Percentiles rank a stretch among this genome's conserved stretches.
phyloP scores from a whole-genome alignment of 2,888 invertebrate genomes.

The Rhabditophanes sp. region DNA sequence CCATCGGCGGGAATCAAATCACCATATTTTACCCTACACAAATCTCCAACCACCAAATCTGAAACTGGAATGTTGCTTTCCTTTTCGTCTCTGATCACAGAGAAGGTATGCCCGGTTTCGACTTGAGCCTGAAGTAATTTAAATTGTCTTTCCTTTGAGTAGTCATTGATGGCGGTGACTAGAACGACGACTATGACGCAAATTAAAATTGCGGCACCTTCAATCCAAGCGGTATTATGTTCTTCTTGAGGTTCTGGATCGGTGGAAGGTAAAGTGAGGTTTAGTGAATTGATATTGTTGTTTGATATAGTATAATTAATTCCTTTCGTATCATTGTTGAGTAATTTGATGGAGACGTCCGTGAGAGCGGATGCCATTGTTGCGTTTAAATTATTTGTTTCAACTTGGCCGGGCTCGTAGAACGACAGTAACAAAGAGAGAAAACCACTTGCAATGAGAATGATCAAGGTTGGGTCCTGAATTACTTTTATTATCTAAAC shows the following conservation, averaged over 20 bases:
- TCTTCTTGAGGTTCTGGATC: conserved; percentile 28
- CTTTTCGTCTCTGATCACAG: conserved; percentile 78
- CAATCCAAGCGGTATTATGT: conserved; percentile 50
- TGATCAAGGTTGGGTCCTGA: conserved; percentile 41
- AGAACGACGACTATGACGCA: conserved; percentile 50
- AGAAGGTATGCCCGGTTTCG: conserved; percentile 96
- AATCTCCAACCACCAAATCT: conserved; percentile 93
- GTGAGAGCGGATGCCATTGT: no score
- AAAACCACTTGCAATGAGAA: conserved; percentile 35
- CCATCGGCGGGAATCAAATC: conserved; percentile 96
- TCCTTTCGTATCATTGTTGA: background rate
- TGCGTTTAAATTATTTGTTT: conserved; percentile 3
- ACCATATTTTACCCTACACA: conserved; percentile 63
- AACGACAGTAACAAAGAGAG: conserved; percentile 38
- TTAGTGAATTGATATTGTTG: no score
- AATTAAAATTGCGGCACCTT: conserved; percentile 49
- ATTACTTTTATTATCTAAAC: conserved; percentile 1
- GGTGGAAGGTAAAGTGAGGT: background rate
- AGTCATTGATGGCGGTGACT: conserved; percentile 51
- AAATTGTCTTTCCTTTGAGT: conserved; percentile 51
- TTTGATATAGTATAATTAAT: conserved; percentile 2
- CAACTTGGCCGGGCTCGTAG: conserved; percentile 28
- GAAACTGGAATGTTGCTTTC: conserved; percentile 79
- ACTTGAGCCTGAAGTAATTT: conserved; percentile 51
- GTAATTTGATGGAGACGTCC: no score